Evolutionary conservation across 2,888 invertebrate species (phyloP), one percentile per base, ranked within the genome.

Genomic region (Thalpophila matura): DNA sequence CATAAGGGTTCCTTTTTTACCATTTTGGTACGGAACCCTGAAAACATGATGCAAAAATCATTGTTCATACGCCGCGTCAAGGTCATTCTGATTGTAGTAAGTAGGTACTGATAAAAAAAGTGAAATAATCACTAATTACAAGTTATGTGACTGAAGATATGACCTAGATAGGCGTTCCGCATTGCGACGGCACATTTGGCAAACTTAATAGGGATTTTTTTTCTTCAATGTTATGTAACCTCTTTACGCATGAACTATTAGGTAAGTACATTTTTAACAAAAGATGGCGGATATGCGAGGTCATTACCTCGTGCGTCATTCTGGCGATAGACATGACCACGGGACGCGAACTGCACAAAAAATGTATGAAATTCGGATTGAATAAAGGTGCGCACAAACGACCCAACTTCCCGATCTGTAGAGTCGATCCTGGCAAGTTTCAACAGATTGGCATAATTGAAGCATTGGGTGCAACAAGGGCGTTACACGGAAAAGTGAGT

Each of bases 161-260:
- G 63, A 62, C 63, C 60, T 60, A 51, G 20, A 62, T 62, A 51
- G 4, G 4, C 55, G 65, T 64, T 62, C 62, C 62, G 62, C 62
- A 62, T 62, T 62, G 62, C 62, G 35, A 35, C 43, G 43, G 18
- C 29, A 64, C 51, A 42, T 62, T 62, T 64, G 62, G 62, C 62
- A 62, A 20, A 43, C 35, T 43, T 16, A 43, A 0, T 7, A 62
- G 55, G 43, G 55, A 55, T 20, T 1, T 55, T 29, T 42, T 22
- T n/a, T 12, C 27, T 63, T 63, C 12, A n/a, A 14, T n/a, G 14
- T 14, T 33, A 33, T 33, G 10, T 43, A 64, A 62, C 54, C 14
- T 18, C n/a, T 27, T 7, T 16, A 38, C 10, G 9, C 12, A 37
- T 5, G 7, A 2, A 29, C 63, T n/a, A n/a, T n/a, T n/a, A n/a